Evolutionary conservation across 2,113 vertebrate species (phyloP), one percentile per base, ranked within the genome.

Genomic region (Platanista minor): DNA sequence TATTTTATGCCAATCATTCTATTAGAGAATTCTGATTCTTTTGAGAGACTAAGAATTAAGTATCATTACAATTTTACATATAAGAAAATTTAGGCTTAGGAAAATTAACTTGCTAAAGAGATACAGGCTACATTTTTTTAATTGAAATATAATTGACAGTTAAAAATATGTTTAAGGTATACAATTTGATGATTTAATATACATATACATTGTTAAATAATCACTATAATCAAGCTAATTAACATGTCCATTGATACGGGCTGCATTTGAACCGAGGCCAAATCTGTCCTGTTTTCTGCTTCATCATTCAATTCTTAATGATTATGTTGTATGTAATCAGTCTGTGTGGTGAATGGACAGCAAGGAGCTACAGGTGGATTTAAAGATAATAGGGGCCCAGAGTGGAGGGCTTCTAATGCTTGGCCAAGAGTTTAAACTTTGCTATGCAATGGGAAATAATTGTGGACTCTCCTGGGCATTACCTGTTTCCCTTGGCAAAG

Each of bases 71-170:
- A 25, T 94, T 54, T 67, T 91, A 72, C 0, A 67, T 77, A 33
- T 27, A 57, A 90, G 49, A 81, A 61, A 67, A 80, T 83, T 43
- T 90, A 87, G 15, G 9, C 41, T 72, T 71, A 64, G 31, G 43
- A 82, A 87, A 83, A 87, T 74, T 74, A 89, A 87, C 46, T 93
- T 96, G 25, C 69, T 85, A 85, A 91, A 80, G 21, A 91, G 15
- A 27, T 66, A 64, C 21, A 80, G 66, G 15, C 39, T 87, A 43
- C 6, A 77, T n/a, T 54, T 66, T n/a, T 15, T 18, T 64, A 71
- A 64, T 7, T 74, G n/a, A 92, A 57, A n/a, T 72, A 61, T 77
- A 74, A 87, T 64, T 87, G 41, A 36, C 29, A 52, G 29, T 85
- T 91, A 86, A 91, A 80, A 72, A 81, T 87, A 41, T 71, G 12